phyloP scores from a whole-genome alignment of 2,888 invertebrate species.

The Agrotis clavis region DNA sequence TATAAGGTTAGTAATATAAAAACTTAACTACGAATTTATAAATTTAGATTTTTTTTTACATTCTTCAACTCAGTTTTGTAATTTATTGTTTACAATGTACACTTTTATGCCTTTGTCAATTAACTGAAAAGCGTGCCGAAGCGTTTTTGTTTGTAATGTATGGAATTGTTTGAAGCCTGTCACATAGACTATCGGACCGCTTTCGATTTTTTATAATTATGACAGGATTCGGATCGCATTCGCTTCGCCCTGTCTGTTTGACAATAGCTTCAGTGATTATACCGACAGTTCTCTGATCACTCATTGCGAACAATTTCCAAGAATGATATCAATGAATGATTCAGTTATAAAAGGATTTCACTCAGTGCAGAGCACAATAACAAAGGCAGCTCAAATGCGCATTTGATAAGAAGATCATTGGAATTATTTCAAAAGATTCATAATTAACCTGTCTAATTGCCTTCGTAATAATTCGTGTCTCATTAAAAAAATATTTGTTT shows the following conservation, averaged over 20 bases:
- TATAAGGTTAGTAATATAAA: neutral
- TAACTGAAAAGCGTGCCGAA: no score
- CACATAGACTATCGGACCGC: no score
- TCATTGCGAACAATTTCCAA: neutral
- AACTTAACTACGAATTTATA: no score
- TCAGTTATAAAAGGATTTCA: neutral
- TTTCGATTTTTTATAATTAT: no score
- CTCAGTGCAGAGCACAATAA: neutral
- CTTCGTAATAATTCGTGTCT: neutral
- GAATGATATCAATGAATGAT: neutral
- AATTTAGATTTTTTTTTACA: no score
- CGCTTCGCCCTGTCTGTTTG: no score
- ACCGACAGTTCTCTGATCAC: neutral
- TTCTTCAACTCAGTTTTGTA: neutral
- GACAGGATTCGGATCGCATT: no score
- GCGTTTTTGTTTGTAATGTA: no score
- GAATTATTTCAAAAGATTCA: neutral
- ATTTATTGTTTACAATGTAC: neutral
- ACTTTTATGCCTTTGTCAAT: no score
- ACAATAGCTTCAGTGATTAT: no score
- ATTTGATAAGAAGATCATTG: slow-evolving; percentile 14
- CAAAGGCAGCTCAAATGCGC: slow-evolving; percentile 7
- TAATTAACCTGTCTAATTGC: slow-evolving; percentile 5
- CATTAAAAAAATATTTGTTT: neutral
- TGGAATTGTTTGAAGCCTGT: no score